Evolutionary conservation across 2,797 vertebrate genomes (phyloP), one percentile per base, ranked within the genome.

Genomic region (Anolis apletophallus): DNA sequence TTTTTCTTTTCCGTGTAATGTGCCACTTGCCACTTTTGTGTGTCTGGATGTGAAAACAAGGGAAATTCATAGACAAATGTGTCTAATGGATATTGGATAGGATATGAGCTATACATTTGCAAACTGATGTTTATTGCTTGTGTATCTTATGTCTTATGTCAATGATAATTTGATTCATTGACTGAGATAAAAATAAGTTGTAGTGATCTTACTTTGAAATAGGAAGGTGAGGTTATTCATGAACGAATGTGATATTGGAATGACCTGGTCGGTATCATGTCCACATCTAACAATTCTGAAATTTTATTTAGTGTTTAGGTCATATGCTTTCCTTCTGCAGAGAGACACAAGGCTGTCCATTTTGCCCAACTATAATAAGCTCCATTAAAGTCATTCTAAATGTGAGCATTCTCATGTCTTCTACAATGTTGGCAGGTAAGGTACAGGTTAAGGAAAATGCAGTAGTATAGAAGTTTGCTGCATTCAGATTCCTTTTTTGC

Each of bases 401-500:
- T 12, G 1, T 7, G 21, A 81, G 17, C 26, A 12, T 61, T 90
- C 85, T 16, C 64, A 91, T 84, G 55, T 2, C 16, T 8, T 26
- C 1, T 0, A 21, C 88, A 3, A 0, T 32, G n/a, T 83, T 55
- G 0, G 0, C 7, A 0, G 80, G 32, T 72, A 40, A 46, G 1
- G 0, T 0, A 3, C 73, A 68, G 83, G 74, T 85, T 12, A 14
- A 54, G 57, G 32, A 26, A 23, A 4, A 34, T 26, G 36, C 57
- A 46, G 19, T 59, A 40, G 34, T 50, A 46, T 73, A 87, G 55
- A 29, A 84, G 64, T 1, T 87, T 90, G 83, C 14, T 0, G 68
- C 83, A 83, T 83, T 88, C 52, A 80, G 86, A 84, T 81, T 74
- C 74, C 86, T 72, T 11, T n/a, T 90, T 91, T 92, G 55, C 11